These are phyloP conservation scores for Malthinus seriepunctatus DNA, from an alignment of 2,888 invertebrate species.

Conservation along the genomic window DNA sequence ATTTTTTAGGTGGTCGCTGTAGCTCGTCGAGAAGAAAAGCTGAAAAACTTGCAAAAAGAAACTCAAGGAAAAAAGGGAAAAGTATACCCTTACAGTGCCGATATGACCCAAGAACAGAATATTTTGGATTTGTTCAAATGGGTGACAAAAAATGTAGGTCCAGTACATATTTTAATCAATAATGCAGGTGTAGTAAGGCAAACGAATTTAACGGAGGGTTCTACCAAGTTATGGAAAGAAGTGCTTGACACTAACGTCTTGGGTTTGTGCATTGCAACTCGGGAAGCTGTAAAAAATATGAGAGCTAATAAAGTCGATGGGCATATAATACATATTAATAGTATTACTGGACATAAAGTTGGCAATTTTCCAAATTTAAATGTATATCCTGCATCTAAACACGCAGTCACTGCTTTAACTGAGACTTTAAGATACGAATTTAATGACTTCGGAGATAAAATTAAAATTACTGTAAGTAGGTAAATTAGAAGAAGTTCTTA, in stretches of 20 bases:
- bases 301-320: background rate
- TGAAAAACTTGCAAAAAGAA: background rate
- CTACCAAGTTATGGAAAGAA: background rate
- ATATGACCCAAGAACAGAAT: background rate
- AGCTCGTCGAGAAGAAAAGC: background rate
- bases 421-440: background rate
- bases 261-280: background rate
- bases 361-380: background rate
- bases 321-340: background rate
- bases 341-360: background rate
- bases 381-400: background rate
- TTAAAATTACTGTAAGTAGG: background rate
- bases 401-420: background rate
- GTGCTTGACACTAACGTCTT: background rate
- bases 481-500: background rate
- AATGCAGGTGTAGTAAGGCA: background rate
- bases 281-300: background rate
- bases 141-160: background rate
- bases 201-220: background rate
- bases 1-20: background rate
- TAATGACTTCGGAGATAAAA: background rate
- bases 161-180: background rate
- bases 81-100: background rate
- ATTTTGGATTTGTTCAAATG: background rate
- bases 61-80: conserved; percentile 11